Evolutionary conservation across 30 jellyfish, hydroid and myxozoan genomes (phyloP).

Genomic region (Aurelia sp.): DNA sequence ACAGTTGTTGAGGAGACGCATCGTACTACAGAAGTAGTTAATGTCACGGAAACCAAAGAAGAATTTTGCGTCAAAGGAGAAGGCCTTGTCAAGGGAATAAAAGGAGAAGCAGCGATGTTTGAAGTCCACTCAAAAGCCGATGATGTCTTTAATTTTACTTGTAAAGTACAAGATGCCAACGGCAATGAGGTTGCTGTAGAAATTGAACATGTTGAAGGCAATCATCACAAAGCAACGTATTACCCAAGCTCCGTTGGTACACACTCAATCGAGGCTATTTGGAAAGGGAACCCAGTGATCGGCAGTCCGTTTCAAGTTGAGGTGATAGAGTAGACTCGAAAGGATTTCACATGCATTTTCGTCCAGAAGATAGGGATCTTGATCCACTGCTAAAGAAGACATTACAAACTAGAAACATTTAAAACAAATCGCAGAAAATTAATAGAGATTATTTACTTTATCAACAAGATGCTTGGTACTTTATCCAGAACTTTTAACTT

Average conservation of each 20-base stretch:
- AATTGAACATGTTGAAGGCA: slow-evolving; percentile 26
- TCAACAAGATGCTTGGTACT: no score
- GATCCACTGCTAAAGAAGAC: no score
- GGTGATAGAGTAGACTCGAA: slow-evolving; percentile 3
- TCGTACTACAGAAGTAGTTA: slow-evolving; percentile 6
- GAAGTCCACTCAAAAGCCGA: slow-evolving; percentile 16
- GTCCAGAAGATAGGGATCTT: no score
- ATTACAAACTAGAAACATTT: no score
- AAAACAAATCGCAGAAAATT: no score
- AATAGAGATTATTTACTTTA: no score
- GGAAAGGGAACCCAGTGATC: slow-evolving; percentile 42
- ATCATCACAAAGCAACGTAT: slow-evolving; percentile 51
- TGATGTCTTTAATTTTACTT: slow-evolving; percentile 31
- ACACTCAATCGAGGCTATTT: slow-evolving; percentile 55
- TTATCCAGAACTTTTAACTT: no score
- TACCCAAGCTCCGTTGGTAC: slow-evolving; percentile 50
- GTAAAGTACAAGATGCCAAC: slow-evolving; percentile 49
- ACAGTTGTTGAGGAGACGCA: slow-evolving; percentile 55
- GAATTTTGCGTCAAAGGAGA: slow-evolving; percentile 53
- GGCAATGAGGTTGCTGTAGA: slow-evolving; percentile 74
- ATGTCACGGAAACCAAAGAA: slow-evolving; percentile 27
- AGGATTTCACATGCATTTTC: no score
- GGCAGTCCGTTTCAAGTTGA: slow-evolving; percentile 65
- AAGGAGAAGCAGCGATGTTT: slow-evolving; percentile 51
- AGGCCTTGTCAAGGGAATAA: slow-evolving; percentile 38